Conservation (phyloP, 2,113 vertebrate genomes). For the Macroglossus sobrinus region DNA sequence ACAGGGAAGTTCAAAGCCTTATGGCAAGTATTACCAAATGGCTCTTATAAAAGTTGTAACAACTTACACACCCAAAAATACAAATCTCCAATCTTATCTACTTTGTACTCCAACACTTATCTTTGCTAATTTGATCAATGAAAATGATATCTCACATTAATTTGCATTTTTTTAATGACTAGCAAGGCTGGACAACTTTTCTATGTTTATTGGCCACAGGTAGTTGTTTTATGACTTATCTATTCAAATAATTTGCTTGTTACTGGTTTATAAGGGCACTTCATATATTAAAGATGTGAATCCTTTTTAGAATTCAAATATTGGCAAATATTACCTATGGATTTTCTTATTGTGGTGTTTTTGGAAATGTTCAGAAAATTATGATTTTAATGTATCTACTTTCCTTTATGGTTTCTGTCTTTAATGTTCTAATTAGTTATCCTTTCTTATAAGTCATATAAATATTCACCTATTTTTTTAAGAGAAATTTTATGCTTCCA, state of each 20-base stretch:
- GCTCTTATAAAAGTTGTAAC: neutral
- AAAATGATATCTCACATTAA: neutral
- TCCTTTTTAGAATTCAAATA: neutral
- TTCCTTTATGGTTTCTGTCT: slow-evolving; percentile 9
- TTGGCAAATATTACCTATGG: neutral
- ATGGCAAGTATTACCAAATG: neutral
- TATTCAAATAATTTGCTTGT: neutral
- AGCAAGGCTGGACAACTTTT: neutral
- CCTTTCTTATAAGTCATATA: neutral
- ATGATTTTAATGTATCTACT: neutral
- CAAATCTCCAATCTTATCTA: neutral
- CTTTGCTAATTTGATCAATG: neutral
- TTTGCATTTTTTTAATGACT: slow-evolving; percentile 43
- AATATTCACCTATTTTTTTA: slow-evolving; percentile 9
- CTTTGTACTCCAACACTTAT: neutral
- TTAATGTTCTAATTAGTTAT: neutral
- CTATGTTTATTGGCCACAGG: neutral
- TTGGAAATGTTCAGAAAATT: neutral
- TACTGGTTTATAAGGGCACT: neutral
- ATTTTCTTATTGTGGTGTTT: neutral
- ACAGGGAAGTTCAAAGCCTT: slow-evolving; percentile 2
- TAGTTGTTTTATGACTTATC: neutral
- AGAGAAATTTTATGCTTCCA: neutral
- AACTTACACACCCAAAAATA: neutral
- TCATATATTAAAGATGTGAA: neutral